A percentile compares a stretch with the other conserved stretches of the same genome.
These are phyloP conservation scores for Leucophenga maculata DNA, from an alignment of 2,888 invertebrate genomes.

Conservation along the genomic window DNA sequence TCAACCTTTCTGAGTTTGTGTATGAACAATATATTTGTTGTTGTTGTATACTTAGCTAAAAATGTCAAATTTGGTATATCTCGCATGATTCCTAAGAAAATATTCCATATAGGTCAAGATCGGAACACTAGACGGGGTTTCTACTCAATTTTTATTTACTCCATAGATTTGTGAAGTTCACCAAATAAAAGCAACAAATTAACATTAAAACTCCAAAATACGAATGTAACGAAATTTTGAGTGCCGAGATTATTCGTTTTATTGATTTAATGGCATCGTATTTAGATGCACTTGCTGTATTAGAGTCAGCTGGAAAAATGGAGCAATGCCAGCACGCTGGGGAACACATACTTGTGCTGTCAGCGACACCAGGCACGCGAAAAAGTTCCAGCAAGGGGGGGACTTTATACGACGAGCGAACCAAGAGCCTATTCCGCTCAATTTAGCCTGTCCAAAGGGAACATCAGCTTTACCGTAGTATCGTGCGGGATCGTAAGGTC, in stretches of 20 bases:
- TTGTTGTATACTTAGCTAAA: too few relatives aligned
- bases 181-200: background rate
- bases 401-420: slow-evolving; percentile 85
- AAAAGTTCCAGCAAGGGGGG: slow-evolving; percentile 79
- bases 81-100: too few relatives aligned
- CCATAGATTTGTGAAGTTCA: background rate
- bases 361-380: slow-evolving; percentile 94
- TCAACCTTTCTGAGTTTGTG: too few relatives aligned
- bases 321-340: slow-evolving; percentile 83
- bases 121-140: too few relatives aligned
- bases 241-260: background rate
- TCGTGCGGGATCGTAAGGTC: slow-evolving; percentile 93
- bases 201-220: background rate
- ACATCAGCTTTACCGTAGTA: slow-evolving; percentile 97
- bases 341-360: slow-evolving; percentile 90
- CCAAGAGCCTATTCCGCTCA: slow-evolving; percentile 88
- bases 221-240: too few relatives aligned
- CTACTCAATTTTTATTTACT: background rate
- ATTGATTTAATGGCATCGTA: background rate
- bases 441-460: slow-evolving; percentile 88
- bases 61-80: too few relatives aligned
- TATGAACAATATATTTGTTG: too few relatives aligned
- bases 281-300: background rate
- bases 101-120: too few relatives aligned
- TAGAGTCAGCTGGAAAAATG: slow-evolving; percentile 80